Evolutionary conservation across 37 sponge, comb jelly and placozoan genomes (phyloP), one percentile per base, ranked within the genome.

Genomic region (Beroe forskalii): DNA sequence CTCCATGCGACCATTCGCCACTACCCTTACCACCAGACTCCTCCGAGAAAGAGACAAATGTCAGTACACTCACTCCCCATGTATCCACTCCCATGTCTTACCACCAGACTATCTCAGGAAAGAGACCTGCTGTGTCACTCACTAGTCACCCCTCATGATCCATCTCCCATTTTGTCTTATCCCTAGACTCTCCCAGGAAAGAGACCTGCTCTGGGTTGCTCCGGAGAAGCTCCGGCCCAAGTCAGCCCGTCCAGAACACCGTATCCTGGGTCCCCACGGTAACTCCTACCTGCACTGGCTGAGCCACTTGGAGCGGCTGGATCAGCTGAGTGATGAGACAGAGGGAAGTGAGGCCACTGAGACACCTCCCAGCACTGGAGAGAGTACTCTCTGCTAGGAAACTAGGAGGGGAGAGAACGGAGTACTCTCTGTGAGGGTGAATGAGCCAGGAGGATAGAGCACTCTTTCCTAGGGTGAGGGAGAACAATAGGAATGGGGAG

Each of bases 211-310:
- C 0, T 80, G 86, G 86, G 55, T 80, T 12, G 20, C 86, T 4
- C 86, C 86, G 14, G 86, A 80, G 86, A 41, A 43, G 28, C 55
- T 80, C 31, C 44, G 86, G 20, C 86, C 86, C 28, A 80, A 80
- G 35, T 80, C 86, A 80, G 86, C 86, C 43, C 86, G 86, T 24
- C 86, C 86, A 8, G 86, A 80, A 44, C 86, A 80, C 55, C 86
- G 86, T 1, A 80, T 80, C n/a, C 86, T 80, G 25, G 86, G 86
- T 42, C 86, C 86, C 86, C 86, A 35, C 9, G 86, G 86, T 19
- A 80, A 80, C 86, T 80, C 86, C 25, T 80, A 80, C 27, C 86
- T 80, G 27, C 86, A 80, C 55, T 80, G 86, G 86, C 86, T 80
- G 30, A 80, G 40, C 12, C 86, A 80, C 55, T 43, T 80, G 86